A percentile compares a stretch with the other conserved stretches of the same genome.
These are phyloP conservation scores for Cetoscarus ocellatus DNA, from an alignment of 2,797 vertebrate species.

Conservation along the genomic window DNA sequence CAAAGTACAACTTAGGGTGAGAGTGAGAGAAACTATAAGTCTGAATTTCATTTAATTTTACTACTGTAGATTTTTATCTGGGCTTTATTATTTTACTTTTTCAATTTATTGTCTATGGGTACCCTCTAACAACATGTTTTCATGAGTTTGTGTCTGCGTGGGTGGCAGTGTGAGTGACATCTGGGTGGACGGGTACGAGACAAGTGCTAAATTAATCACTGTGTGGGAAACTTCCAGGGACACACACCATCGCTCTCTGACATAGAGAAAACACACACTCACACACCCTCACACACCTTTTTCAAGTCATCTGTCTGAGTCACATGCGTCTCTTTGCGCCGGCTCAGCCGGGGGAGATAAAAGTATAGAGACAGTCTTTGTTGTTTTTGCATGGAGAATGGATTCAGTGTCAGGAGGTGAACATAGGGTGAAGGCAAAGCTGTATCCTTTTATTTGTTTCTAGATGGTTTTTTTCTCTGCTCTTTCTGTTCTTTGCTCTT, in stretches of 20 bases:
- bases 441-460: neutral
- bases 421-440: constrained; percentile 11
- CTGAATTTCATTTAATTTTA: no score
- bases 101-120: no score
- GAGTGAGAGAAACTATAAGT: no score
- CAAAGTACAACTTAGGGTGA: no score
- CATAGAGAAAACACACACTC: neutral
- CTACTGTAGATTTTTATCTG: no score
- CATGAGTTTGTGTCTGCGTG: constrained; percentile 11
- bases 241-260: neutral
- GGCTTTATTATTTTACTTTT: no score
- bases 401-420: constrained; percentile 38
- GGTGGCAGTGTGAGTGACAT: constrained; percentile 29
- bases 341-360: constrained; percentile 43
- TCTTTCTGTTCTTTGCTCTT: neutral
- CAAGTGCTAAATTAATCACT: constrained; percentile 44
- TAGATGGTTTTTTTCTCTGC: no score
- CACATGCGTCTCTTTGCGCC: constrained; percentile 6
- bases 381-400: constrained; percentile 34
- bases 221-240: constrained; percentile 34
- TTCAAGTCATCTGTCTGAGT: constrained; percentile 11
- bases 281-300: constrained; percentile 16
- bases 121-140: neutral
- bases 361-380: constrained; percentile 32
- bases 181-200: constrained; percentile 15